Evolutionary conservation across 2,797 vertebrate genomes (phyloP).

Genomic region (Labroides dimidiatus): DNA sequence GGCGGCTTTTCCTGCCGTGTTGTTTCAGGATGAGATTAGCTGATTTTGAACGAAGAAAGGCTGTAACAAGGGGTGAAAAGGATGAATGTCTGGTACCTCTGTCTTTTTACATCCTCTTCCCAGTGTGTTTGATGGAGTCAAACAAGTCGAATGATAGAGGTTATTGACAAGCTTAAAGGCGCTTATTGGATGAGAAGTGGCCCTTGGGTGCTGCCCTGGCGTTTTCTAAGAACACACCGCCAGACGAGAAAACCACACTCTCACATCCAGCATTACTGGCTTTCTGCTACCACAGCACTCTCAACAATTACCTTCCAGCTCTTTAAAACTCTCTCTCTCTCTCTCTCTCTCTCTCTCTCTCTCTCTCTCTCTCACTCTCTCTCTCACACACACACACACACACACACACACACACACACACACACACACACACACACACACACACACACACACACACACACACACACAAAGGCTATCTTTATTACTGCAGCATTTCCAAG

Average conservation of each 20-base stretch:
- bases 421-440: slow-evolving; percentile 34
- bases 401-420: slow-evolving; percentile 35
- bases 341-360: too few species aligned
- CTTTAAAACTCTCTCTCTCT: slow-evolving; percentile 63
- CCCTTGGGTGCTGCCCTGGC: slow-evolving; percentile 64
- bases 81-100: background rate
- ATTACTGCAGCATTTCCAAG: slow-evolving; percentile 68
- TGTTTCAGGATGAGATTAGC: slow-evolving; percentile 10
- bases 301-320: slow-evolving; percentile 65
- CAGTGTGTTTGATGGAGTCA: slow-evolving; percentile 46
- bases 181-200: slow-evolving; percentile 61
- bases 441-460: slow-evolving; percentile 42
- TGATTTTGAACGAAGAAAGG: slow-evolving; percentile 16
- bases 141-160: slow-evolving; percentile 58
- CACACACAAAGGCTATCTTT: slow-evolving; percentile 64
- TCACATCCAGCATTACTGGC: slow-evolving; percentile 49
- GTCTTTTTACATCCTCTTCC: slow-evolving; percentile 26
- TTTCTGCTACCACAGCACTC: slow-evolving; percentile 70
- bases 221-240: slow-evolving; percentile 52
- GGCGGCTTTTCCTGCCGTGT: background rate
- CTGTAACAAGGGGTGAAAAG: background rate
- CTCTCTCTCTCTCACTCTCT: too few species aligned
- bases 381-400: slow-evolving; percentile 40
- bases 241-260: slow-evolving; percentile 66
- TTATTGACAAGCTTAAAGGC: slow-evolving; percentile 70